Conservation (phyloP, 2,888 invertebrate species). For the Patella caerulea region DNA sequence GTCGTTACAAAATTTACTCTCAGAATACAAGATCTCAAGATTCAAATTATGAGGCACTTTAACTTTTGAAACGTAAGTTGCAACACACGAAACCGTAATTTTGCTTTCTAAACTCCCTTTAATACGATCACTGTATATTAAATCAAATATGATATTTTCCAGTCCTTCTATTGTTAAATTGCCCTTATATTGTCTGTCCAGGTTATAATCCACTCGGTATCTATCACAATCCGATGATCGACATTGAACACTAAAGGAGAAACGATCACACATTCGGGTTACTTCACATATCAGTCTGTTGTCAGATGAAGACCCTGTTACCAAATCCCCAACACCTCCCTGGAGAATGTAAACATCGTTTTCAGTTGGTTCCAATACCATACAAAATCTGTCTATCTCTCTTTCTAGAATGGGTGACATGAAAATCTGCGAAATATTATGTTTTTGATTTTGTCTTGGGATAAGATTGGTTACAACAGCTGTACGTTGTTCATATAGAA, state of each 20-base stretch:
- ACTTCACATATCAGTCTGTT: background rate
- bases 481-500: too few relatives aligned
- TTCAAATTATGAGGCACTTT: background rate
- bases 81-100: background rate
- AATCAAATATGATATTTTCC: constrained; percentile 1
- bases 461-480: too few relatives aligned
- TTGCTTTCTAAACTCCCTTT: background rate
- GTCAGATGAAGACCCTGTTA: background rate
- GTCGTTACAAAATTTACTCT: background rate
- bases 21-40: background rate
- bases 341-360: background rate
- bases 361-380: background rate
- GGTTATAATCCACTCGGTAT: constrained; percentile 4
- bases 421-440: background rate
- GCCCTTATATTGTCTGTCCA: background rate
- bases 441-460: too few relatives aligned
- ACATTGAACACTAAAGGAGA: background rate
- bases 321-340: background rate
- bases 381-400: background rate
- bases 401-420: background rate
- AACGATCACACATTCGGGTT: constrained; percentile 5
- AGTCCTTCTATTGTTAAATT: background rate
- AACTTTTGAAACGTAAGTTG: background rate
- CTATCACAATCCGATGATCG: background rate
- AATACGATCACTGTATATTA: background rate